Conservation (phyloP, 2,888 invertebrate genomes). For the Autographa pulchrina region DNA sequence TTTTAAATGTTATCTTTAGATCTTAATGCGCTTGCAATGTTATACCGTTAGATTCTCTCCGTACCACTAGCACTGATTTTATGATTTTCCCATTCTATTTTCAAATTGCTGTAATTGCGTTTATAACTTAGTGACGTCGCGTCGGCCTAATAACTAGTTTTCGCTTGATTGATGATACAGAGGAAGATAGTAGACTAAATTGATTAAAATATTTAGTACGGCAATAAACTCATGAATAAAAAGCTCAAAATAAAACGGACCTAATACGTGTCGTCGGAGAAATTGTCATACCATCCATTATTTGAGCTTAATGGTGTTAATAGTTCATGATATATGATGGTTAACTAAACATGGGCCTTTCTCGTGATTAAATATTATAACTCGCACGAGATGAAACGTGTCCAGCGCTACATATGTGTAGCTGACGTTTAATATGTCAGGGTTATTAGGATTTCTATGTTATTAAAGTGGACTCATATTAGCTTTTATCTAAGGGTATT, state of each 20-base stretch:
- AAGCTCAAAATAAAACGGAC: slow-evolving; percentile 75
- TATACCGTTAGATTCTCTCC: slow-evolving; percentile 49
- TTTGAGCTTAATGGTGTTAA: slow-evolving; percentile 71
- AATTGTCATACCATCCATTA: slow-evolving; percentile 81
- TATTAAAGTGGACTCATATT: slow-evolving; percentile 20
- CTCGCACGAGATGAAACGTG: slow-evolving; percentile 14
- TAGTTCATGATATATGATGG: slow-evolving; percentile 68
- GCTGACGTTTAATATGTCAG: slow-evolving; percentile 21
- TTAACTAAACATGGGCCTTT: slow-evolving; percentile 58
- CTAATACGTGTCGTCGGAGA: slow-evolving; percentile 70
- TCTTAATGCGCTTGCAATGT: slow-evolving; percentile 48
- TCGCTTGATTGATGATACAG: slow-evolving; percentile 81
- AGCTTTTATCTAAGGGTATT: slow-evolving; percentile 29
- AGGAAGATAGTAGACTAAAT: slow-evolving; percentile 75
- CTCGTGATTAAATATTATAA: slow-evolving; percentile 47
- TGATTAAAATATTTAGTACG: slow-evolving; percentile 81
- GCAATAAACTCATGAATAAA: slow-evolving; percentile 77
- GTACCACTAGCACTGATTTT: slow-evolving; percentile 50
- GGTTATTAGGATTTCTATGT: slow-evolving; percentile 22
- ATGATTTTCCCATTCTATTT: slow-evolving; percentile 69
- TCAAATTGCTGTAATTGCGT: slow-evolving; percentile 68
- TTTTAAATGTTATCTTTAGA: slow-evolving; percentile 46
- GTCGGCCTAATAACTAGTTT: slow-evolving; percentile 76
- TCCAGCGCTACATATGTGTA: slow-evolving; percentile 10
- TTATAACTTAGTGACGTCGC: slow-evolving; percentile 72